Evolutionary conservation across 2,888 invertebrate species (phyloP).

Genomic region (Dolichopus griseipennis): DNA sequence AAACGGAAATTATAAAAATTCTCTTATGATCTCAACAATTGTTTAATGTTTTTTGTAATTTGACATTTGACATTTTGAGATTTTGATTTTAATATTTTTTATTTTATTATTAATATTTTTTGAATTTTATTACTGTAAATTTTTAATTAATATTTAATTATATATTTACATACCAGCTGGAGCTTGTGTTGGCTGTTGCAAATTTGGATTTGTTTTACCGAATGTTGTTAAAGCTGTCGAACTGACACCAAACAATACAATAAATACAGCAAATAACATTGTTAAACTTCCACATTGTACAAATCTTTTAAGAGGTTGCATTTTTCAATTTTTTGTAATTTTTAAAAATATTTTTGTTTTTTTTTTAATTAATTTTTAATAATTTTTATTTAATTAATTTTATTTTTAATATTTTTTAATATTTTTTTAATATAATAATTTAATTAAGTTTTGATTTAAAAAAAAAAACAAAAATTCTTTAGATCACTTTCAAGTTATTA

Average conservation of each 20-base stretch:
- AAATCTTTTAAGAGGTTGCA: constrained; percentile 43
- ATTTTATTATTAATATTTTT: too few relatives aligned
- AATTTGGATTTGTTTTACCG: constrained; percentile 56
- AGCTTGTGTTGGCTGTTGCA: constrained; percentile 49
- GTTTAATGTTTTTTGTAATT: too few relatives aligned
- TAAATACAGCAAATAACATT: constrained; percentile 42
- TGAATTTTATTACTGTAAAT: too few relatives aligned
- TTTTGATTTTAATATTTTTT: too few relatives aligned
- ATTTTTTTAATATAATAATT: not conserved
- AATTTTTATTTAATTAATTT: not conserved
- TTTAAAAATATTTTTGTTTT: not conserved
- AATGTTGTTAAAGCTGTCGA: constrained; percentile 61
- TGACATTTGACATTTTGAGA: too few relatives aligned
- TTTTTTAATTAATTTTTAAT: not conserved
- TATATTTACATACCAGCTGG: constrained; percentile 51
- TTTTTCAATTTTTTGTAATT: constrained; percentile 24
- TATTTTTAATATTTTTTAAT: not conserved
- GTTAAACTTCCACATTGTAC: constrained; percentile 44
- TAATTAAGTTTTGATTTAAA: not conserved
- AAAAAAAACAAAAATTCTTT: too few relatives aligned
- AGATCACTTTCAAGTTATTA: too few relatives aligned
- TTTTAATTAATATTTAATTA: too few relatives aligned
- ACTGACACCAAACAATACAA: constrained; percentile 42
- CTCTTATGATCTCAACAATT: too few relatives aligned
- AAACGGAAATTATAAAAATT: too few relatives aligned